Evolutionary conservation across 2,888 invertebrate species (phyloP).

Genomic region (Macrosiphum euphorbiae): DNA sequence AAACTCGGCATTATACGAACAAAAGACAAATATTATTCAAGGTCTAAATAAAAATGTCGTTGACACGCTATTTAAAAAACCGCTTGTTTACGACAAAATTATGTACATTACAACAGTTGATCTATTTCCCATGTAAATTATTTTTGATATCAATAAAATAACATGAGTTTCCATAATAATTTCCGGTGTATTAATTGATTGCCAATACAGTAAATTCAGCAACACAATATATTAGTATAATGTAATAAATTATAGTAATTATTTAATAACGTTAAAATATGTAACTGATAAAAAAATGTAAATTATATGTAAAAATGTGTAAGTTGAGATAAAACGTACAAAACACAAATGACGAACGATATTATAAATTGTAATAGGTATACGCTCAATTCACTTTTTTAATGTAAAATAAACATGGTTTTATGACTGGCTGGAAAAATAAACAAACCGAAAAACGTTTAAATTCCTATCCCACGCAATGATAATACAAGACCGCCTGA

Average conservation of each 20-base stretch:
- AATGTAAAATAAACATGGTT: not conserved
- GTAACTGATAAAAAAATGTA: not conserved
- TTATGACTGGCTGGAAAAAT: not conserved
- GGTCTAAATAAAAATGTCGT: not conserved
- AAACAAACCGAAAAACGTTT: not conserved
- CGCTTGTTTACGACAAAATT: not conserved
- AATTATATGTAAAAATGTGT: not conserved
- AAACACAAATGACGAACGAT: not conserved
- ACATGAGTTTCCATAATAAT: not conserved
- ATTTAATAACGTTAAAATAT: not conserved
- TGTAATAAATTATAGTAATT: not conserved
- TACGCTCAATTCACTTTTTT: not conserved
- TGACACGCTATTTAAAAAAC: not conserved
- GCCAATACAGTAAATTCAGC: not conserved
- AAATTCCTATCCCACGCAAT: not conserved
- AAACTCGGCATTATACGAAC: not conserved
- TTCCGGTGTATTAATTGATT: conserved; percentile 24
- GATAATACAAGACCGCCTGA: not conserved
- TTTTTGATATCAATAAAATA: not conserved
- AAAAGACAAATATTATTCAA: not conserved
- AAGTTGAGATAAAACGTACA: not conserved
- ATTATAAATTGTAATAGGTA: not conserved
- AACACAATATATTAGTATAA: not conserved
- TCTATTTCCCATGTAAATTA: conserved; percentile 16
- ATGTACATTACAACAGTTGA: conserved; percentile 11